A percentile compares a stretch with the other conserved stretches of the same genome.
Conservation (phyloP, 2,113 vertebrate genomes). For the Amazona vittata region DNA sequence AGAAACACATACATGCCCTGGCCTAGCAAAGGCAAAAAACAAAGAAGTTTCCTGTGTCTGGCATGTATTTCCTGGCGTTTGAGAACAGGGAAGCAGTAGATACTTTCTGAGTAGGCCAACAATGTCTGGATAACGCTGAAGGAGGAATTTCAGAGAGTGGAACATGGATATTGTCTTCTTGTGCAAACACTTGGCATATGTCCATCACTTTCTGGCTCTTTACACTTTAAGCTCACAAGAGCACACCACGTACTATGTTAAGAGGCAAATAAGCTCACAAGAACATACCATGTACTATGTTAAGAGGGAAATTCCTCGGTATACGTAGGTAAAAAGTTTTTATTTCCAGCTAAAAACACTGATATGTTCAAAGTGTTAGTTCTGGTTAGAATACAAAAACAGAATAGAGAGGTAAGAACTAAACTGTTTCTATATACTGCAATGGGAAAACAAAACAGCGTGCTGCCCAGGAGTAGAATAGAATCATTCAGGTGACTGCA, state of each 20-base stretch:
- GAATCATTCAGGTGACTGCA: neutral
- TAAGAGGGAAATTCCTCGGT: neutral
- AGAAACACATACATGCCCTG: neutral
- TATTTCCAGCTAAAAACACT: neutral
- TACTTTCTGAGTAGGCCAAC: neutral
- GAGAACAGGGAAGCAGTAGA: neutral
- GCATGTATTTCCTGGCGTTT: neutral
- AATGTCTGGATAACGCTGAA: neutral
- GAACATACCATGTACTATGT: neutral
- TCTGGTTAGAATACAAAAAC: neutral
- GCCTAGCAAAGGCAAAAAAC: neutral
- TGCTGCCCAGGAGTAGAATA: neutral
- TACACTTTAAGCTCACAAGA: neutral
- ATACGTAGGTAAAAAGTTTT: neutral
- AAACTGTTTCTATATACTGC: neutral
- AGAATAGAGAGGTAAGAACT: neutral
- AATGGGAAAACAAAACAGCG: neutral
- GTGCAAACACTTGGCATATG: neutral
- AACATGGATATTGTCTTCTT: neutral
- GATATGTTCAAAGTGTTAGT: rapidly evolving
- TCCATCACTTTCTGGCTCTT: neutral
- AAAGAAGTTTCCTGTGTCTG: neutral
- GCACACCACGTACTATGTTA: neutral
- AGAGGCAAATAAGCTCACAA: neutral
- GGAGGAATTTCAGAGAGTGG: neutral